These are phyloP conservation scores for Pipistrellus pipistrellus DNA, from an alignment of 2,797 vertebrate genomes.

Conservation along the genomic window DNA sequence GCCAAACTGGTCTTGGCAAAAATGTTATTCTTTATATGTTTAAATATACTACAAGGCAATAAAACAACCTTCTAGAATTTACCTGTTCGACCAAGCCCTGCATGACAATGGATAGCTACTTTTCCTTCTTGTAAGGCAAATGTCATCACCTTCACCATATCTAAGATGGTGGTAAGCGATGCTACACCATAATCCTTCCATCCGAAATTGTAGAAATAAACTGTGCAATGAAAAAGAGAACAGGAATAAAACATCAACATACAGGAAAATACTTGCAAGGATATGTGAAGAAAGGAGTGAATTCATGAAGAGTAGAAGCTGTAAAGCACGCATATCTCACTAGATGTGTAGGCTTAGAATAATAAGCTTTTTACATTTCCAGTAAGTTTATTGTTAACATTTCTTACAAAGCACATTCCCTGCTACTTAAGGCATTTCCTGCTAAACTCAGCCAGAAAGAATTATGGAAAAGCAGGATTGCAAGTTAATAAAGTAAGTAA, in stretches of 20 bases:
- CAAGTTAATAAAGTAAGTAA: conserved; percentile 71
- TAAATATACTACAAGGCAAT: not conserved
- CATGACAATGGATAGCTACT: conserved; percentile 97
- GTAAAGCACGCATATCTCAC: conserved; percentile 43
- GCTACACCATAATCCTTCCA: conserved; percentile 99
- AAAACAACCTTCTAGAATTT: conserved; percentile 47
- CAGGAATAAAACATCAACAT: conserved; percentile 35
- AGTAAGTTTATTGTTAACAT: conserved; percentile 59
- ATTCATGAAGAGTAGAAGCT: conserved; percentile 22
- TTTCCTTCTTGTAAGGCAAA: conserved; percentile 98
- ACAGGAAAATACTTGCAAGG: not conserved
- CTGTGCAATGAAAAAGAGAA: conserved; percentile 87
- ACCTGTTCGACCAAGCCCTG: conserved; percentile 98
- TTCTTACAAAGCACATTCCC: conserved; percentile 56
- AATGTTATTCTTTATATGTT: conserved; percentile 7
- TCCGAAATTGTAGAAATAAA: conserved; percentile 99
- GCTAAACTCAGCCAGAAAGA: conserved; percentile 75
- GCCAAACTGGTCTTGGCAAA: not conserved
- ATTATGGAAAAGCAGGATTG: conserved; percentile 60
- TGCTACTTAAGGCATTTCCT: conserved; percentile 67
- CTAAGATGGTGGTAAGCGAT: conserved; percentile 96
- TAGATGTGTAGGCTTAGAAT: conserved; percentile 23
- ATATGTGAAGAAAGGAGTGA: conserved; percentile 52
- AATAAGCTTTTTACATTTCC: conserved; percentile 22
- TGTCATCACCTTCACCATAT: conserved; percentile 99